A percentile compares a stretch with the other conserved stretches of the same genome.
Evolutionary conservation across 2,113 vertebrate species (phyloP).

Genomic region (Vulpes ferrilata): DNA sequence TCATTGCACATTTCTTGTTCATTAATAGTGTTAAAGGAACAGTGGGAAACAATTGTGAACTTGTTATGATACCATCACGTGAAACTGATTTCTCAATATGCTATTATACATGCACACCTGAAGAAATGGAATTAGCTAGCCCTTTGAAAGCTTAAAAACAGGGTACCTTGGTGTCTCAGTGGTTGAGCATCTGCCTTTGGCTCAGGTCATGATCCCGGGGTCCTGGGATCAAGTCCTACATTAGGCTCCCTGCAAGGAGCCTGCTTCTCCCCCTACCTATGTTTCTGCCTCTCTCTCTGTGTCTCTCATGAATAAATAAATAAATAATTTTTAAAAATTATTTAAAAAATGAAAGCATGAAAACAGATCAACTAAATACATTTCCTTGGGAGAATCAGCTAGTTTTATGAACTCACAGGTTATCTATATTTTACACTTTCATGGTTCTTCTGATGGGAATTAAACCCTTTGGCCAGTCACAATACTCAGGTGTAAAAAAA

Average conservation of each 20-base stretch:
- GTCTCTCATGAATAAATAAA: too few relatives aligned
- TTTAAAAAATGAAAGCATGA: neutral
- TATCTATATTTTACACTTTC: neutral
- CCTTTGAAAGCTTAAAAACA: neutral
- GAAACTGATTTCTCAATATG: neutral
- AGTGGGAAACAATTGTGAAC: neutral
- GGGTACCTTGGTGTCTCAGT: too few relatives aligned
- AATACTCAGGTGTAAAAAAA: neutral
- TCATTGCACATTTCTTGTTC: neutral
- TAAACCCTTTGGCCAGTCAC: neutral
- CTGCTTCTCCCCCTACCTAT: too few relatives aligned
- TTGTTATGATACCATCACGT: neutral
- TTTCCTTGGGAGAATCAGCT: neutral
- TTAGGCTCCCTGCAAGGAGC: too few relatives aligned
- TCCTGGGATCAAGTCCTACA: too few relatives aligned
- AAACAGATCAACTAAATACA: neutral
- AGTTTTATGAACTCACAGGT: neutral
- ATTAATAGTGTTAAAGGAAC: neutral
- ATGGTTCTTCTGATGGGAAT: neutral
- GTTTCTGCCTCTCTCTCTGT: too few relatives aligned
- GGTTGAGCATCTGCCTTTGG: too few relatives aligned
- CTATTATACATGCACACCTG: neutral
- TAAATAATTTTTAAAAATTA: too few relatives aligned
- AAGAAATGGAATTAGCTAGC: neutral
- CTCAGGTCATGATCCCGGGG: too few relatives aligned